Evolutionary conservation across 1,140 invertebrate species (phyloP).

Genomic region (Trichogramma pretiosum): DNA sequence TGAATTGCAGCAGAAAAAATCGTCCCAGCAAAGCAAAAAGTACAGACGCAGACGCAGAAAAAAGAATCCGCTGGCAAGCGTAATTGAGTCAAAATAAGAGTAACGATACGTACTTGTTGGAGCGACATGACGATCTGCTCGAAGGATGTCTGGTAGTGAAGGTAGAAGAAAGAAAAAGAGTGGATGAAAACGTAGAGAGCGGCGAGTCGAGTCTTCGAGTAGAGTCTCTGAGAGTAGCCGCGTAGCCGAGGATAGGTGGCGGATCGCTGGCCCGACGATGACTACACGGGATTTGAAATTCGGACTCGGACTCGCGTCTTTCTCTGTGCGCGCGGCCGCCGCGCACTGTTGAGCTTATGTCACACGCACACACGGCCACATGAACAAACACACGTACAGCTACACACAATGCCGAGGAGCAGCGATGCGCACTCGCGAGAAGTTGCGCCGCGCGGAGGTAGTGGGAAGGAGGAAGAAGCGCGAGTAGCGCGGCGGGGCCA

Average conservation of each 20-base stretch:
- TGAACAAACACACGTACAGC: no score
- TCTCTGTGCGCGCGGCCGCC: neutral
- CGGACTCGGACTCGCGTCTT: neutral
- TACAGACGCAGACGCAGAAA: no score
- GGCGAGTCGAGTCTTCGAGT: no score
- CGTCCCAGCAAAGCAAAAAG: no score
- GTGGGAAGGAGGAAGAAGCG: neutral
- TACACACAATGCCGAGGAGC: no score
- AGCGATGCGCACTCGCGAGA: neutral
- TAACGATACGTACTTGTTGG: conserved; percentile 1
- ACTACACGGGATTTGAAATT: conserved; percentile 11
- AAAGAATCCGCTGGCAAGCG: no score
- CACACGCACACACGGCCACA: neutral
- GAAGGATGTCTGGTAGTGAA: no score
- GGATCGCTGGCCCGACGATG: conserved; percentile 3
- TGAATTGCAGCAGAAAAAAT: no score
- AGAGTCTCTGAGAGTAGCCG: no score
- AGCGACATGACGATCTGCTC: conserved; percentile 9
- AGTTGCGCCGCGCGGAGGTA: neutral
- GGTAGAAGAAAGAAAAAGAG: no score
- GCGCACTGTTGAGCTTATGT: conserved; percentile 6
- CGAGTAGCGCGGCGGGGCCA: neutral
- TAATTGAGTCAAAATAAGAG: no score
- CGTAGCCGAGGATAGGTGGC: neutral
- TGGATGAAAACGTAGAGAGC: no score